Conservation (phyloP, 2,888 invertebrate genomes). For the Acrocyrtus sp. region DNA sequence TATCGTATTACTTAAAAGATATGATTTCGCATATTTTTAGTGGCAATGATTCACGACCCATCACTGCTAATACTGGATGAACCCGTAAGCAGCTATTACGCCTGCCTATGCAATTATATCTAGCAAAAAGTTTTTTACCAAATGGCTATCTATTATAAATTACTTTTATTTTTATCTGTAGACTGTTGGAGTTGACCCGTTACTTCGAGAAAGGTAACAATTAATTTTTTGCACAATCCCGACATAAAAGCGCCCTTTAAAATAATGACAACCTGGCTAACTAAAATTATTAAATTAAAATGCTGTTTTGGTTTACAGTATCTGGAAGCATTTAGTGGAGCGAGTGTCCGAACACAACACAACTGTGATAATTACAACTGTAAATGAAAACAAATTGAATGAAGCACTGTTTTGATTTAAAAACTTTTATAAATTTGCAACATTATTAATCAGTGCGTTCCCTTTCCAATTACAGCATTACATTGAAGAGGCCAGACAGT, state of each 20-base stretch:
- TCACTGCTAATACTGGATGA: conserved; percentile 74
- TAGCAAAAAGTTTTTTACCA: no score
- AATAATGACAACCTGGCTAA: background rate
- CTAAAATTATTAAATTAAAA: background rate
- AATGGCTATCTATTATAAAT: no score
- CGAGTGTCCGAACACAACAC: conserved; percentile 90
- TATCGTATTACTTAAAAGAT: no score
- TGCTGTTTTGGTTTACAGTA: conserved; percentile 70
- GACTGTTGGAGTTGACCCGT: conserved; percentile 91
- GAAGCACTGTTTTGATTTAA: background rate
- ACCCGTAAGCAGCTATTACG: conserved; percentile 24
- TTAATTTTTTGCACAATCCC: background rate
- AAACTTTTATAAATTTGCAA: background rate
- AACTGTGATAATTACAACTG: conserved; percentile 91
- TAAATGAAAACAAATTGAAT: background rate
- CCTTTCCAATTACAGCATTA: conserved; percentile 24
- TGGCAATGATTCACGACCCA: conserved; percentile 67
- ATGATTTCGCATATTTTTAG: no score
- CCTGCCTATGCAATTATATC: no score
- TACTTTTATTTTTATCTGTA: conserved; percentile 77
- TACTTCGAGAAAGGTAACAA: conserved; percentile 77
- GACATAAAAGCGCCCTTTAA: background rate
- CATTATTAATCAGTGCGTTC: background rate
- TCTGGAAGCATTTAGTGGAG: conserved; percentile 92
- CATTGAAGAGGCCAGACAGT: conserved; percentile 42